Percentiles rank a stretch among this genome's conserved stretches.
Evolutionary conservation across 2,797 vertebrate genomes (phyloP).

Genomic region (Hyperoplus lanceolatus): DNA sequence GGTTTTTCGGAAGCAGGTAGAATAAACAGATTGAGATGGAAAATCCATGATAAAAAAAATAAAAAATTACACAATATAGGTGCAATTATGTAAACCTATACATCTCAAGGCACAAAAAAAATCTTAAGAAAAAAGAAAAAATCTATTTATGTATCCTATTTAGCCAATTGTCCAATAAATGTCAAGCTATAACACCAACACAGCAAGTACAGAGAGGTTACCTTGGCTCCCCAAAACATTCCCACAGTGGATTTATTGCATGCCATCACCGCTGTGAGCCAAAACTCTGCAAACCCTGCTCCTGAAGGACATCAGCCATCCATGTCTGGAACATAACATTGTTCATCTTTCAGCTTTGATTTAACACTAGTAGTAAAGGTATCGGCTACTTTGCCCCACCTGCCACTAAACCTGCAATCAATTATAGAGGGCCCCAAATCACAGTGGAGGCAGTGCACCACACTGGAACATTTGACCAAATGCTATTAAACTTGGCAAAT

Average conservation of each 20-base stretch:
- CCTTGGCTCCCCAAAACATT: no score
- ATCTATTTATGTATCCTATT: not conserved
- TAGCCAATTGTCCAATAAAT: not conserved
- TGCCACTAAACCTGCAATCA: slow-evolving; percentile 4
- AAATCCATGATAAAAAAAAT: not conserved
- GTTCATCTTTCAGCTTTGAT: slow-evolving; percentile 7
- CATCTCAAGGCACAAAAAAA: not conserved
- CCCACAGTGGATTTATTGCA: no score
- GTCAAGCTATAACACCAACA: not conserved
- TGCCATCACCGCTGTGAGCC: no score
- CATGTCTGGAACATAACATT: not conserved
- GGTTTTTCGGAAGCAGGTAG: no score
- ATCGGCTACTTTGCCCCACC: not conserved
- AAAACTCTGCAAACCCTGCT: not conserved
- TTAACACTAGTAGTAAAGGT: not conserved
- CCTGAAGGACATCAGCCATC: not conserved
- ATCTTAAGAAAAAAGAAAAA: not conserved
- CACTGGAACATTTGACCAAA: not conserved
- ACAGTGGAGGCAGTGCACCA: not conserved
- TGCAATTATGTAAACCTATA: not conserved
- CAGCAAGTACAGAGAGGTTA: no score
- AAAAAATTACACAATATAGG: not conserved
- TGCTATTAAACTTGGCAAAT: not conserved
- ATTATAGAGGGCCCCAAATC: slow-evolving; percentile 14
- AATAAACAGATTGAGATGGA: not conserved